A percentile compares a stretch with the other conserved stretches of the same genome.
phyloP scores from a whole-genome alignment of 2,888 invertebrate genomes.

The Ypsolopha sequella region DNA sequence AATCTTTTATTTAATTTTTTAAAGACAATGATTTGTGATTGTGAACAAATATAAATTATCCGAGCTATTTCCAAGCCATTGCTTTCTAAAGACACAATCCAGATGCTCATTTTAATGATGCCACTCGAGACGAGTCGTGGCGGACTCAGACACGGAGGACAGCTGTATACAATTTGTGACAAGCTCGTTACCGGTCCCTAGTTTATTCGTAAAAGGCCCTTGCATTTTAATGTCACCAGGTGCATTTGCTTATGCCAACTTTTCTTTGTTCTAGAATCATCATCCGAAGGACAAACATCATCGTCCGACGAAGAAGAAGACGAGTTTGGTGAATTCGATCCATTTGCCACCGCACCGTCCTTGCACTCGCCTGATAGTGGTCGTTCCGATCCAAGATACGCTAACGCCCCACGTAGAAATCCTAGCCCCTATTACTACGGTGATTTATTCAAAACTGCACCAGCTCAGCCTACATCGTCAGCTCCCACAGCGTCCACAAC shows the following conservation, averaged over 20 bases:
- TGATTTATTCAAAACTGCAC: slow-evolving; percentile 75
- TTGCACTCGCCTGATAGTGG: slow-evolving; percentile 80
- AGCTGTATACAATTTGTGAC: slow-evolving; percentile 20
- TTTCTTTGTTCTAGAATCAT: slow-evolving; percentile 49
- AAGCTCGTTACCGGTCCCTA: slow-evolving; percentile 29
- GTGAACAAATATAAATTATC: no score
- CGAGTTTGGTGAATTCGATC: slow-evolving; percentile 65
- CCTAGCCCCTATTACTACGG: slow-evolving; percentile 89
- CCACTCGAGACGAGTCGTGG: slow-evolving; percentile 34
- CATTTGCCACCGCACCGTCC: slow-evolving; percentile 66
- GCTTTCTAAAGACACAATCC: slow-evolving; percentile 18
- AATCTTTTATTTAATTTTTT: no score
- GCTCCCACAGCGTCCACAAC: slow-evolving; percentile 55
- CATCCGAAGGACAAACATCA: slow-evolving; percentile 57
- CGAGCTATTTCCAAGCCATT: background rate
- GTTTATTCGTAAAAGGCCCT: slow-evolving; percentile 23
- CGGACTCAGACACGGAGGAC: slow-evolving; percentile 29
- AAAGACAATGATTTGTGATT: no score
- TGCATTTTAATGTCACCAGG: background rate
- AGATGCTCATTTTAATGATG: slow-evolving; percentile 39
- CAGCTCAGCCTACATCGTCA: slow-evolving; percentile 58
- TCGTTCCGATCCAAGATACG: slow-evolving; percentile 66
- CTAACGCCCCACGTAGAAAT: slow-evolving; percentile 73
- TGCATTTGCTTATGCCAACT: background rate
- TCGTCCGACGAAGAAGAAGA: slow-evolving; percentile 73